These are phyloP conservation scores for Melanotaenia pygmaea DNA, from an alignment of 2,797 vertebrate species.

Conservation along the genomic window DNA sequence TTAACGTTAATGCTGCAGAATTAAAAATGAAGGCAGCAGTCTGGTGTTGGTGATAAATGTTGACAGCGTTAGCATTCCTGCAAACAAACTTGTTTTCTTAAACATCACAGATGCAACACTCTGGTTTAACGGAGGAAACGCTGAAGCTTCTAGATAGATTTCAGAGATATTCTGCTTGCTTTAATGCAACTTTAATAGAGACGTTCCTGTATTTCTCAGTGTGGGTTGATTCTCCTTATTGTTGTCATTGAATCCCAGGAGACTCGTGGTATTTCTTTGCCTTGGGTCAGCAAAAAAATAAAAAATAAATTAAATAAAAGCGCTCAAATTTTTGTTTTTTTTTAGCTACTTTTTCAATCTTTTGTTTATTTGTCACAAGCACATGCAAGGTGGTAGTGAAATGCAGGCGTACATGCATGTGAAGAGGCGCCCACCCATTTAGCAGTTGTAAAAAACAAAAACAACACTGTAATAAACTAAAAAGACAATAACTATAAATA, in stretches of 20 bases:
- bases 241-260: background rate
- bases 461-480: too few relatives aligned
- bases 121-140: background rate
- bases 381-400: too few relatives aligned
- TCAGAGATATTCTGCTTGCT: background rate
- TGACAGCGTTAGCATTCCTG: slow-evolving; percentile 24
- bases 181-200: background rate
- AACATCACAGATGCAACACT: slow-evolving; percentile 22
- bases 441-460: background rate
- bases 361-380: too few relatives aligned
- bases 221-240: background rate
- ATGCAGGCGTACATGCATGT: too few relatives aligned
- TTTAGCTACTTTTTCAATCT: background rate
- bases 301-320: background rate
- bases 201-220: background rate
- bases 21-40: slow-evolving; percentile 16
- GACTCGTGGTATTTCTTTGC: background rate
- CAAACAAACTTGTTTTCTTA: background rate
- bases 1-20: slow-evolving; percentile 18
- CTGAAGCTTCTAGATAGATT: background rate
- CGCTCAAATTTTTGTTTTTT: background rate
- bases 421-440: too few relatives aligned
- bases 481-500: too few relatives aligned
- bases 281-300: background rate
- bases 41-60: slow-evolving; percentile 14